A percentile compares a stretch with the other conserved stretches of the same genome.
Conservation (phyloP, 64 coral and sea anemone genomes). For the Stichodactyla mertensii region DNA sequence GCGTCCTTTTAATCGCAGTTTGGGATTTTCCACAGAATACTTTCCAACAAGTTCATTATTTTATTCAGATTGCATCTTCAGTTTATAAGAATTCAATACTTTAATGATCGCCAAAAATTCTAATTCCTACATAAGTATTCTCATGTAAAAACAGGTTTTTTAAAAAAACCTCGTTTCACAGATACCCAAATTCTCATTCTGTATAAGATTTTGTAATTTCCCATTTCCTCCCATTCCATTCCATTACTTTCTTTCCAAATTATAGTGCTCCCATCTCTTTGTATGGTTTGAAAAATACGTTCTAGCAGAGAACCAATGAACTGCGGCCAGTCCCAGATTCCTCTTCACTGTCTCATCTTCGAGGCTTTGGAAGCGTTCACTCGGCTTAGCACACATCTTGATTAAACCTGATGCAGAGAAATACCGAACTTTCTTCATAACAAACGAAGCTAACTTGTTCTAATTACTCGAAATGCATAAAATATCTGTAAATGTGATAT, state of each 20-base stretch:
- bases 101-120: conserved; percentile 4
- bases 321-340: neutral
- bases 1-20: no score
- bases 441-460: neutral
- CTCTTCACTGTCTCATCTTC: neutral
- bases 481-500: neutral
- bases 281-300: neutral
- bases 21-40: no score
- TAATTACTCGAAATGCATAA: neutral
- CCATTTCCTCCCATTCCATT: conserved; percentile 4
- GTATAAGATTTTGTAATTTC: neutral
- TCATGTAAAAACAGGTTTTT: neutral
- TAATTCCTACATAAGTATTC: neutral
- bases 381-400: neutral
- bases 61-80: neutral
- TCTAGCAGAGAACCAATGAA: neutral
- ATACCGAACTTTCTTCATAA: neutral
- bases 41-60: neutral
- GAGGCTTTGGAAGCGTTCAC: neutral
- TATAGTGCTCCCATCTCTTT: neutral
- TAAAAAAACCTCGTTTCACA: neutral
- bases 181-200: neutral
- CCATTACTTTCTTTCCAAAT: conserved; percentile 1
- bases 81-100: conserved; percentile 6
- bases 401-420: neutral